phyloP scores from a whole-genome alignment of 2,113 vertebrate genomes.

The Ciconia stormi region DNA sequence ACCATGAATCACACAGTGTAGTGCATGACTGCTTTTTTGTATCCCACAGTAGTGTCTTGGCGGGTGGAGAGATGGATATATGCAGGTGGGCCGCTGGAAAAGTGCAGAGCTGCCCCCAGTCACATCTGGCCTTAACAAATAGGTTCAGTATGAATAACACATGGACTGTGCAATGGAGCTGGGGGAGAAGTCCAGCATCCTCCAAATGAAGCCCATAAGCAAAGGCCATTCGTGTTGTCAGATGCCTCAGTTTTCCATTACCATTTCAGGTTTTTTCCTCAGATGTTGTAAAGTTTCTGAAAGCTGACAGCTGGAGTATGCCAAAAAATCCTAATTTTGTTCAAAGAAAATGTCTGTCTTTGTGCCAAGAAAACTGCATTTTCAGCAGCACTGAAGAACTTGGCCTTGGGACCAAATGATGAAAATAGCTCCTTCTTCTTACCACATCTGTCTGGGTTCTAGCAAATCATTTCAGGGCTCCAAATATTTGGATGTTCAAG shows the following conservation, averaged over 20 bases:
- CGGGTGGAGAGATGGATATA: background rate
- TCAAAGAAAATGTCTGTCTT: background rate
- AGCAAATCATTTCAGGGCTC: background rate
- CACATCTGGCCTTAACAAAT: background rate
- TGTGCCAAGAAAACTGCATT: slow-evolving; percentile 21
- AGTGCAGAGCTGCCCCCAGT: background rate
- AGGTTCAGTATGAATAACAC: background rate
- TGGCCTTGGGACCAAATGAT: background rate
- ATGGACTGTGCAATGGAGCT: background rate
- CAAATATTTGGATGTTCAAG: background rate
- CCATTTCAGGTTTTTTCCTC: background rate
- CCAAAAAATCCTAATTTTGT: background rate
- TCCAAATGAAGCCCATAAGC: background rate
- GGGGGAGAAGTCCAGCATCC: background rate
- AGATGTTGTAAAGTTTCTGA: background rate
- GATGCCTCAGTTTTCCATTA: background rate
- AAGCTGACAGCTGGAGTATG: background rate
- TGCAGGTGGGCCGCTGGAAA: background rate
- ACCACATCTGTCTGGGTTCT: background rate
- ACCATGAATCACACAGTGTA: background rate
- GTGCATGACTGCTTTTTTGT: background rate
- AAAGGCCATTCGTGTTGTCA: background rate
- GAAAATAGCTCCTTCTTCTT: background rate
- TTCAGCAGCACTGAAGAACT: background rate
- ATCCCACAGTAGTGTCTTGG: background rate